Evolutionary conservation across 2,113 vertebrate genomes (phyloP).

Genomic region (Himantopus leucocephalus): DNA sequence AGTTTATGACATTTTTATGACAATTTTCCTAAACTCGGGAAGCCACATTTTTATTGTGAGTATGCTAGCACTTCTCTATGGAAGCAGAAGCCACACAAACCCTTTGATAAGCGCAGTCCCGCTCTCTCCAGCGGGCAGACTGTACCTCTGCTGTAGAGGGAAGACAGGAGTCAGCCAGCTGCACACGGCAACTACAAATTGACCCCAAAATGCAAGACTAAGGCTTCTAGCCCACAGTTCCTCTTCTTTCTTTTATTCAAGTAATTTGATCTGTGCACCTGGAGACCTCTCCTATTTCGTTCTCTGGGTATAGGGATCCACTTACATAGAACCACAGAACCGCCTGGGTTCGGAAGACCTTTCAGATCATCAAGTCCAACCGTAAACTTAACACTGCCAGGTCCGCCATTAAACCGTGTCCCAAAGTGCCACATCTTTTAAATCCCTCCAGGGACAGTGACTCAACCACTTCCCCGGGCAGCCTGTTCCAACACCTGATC

Average conservation of each 20-base stretch:
- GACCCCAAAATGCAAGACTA: background rate
- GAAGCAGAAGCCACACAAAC: background rate
- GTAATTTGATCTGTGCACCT: background rate
- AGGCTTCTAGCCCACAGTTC: background rate
- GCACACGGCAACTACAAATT: background rate
- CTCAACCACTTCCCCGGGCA: background rate
- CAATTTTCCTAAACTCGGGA: background rate
- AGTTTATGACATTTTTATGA: background rate
- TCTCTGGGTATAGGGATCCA: background rate
- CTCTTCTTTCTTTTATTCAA: background rate
- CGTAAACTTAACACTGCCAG: background rate
- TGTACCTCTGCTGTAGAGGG: too few species aligned
- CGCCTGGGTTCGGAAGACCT: background rate
- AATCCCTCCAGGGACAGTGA: rapidly evolving
- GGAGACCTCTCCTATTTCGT: background rate
- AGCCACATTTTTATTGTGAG: background rate
- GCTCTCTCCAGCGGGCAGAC: background rate
- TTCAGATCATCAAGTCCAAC: background rate
- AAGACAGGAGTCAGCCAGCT: background rate
- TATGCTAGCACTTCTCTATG: background rate
- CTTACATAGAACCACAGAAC: background rate
- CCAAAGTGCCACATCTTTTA: background rate
- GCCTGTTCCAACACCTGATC: background rate
- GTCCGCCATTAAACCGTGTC: background rate
- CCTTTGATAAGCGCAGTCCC: too few species aligned